These are phyloP conservation scores for Helicoverpa zea DNA, from an alignment of 1,140 invertebrate species.

Conservation along the genomic window DNA sequence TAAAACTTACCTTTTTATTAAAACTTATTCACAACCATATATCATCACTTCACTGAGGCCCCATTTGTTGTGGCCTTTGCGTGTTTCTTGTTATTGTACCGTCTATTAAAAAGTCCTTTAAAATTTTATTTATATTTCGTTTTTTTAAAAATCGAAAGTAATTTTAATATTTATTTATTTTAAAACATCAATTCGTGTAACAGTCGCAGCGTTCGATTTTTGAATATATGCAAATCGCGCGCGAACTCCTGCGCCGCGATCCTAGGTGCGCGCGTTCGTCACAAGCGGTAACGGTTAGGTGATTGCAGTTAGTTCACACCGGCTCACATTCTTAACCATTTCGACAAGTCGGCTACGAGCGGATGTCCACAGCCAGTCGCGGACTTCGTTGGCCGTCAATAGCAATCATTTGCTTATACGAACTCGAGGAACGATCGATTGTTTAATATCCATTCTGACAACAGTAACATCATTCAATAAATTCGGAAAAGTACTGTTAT, in stretches of 20 bases:
- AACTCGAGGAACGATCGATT: conserved; percentile 43
- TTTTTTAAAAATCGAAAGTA: background rate
- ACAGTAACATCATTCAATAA: conserved; percentile 34
- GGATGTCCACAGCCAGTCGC: conserved; percentile 67
- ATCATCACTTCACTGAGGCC: conserved; percentile 64
- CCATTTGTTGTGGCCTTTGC: conserved; percentile 42
- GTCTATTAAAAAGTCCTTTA: conserved; percentile 13
- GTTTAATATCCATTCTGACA: conserved; percentile 30
- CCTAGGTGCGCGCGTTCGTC: conserved; percentile 69
- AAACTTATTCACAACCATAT: conserved; percentile 71
- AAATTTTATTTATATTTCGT: no score
- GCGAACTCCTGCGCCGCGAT: conserved; percentile 52
- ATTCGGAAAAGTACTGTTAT: conserved; percentile 13
- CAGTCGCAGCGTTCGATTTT: conserved; percentile 42
- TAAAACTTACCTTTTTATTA: conserved; percentile 60
- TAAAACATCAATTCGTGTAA: conserved; percentile 24
- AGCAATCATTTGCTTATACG: conserved; percentile 49
- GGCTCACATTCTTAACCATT: conserved; percentile 76
- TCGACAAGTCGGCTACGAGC: conserved; percentile 68
- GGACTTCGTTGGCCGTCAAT: conserved; percentile 58
- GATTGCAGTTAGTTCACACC: conserved; percentile 75
- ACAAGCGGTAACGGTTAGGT: conserved; percentile 69
- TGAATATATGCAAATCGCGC: conserved; percentile 66
- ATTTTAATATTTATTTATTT: conserved; percentile 17
- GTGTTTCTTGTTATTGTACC: conserved; percentile 26